Conservation (phyloP, 2,797 vertebrate species). For the Coluber constrictor region DNA sequence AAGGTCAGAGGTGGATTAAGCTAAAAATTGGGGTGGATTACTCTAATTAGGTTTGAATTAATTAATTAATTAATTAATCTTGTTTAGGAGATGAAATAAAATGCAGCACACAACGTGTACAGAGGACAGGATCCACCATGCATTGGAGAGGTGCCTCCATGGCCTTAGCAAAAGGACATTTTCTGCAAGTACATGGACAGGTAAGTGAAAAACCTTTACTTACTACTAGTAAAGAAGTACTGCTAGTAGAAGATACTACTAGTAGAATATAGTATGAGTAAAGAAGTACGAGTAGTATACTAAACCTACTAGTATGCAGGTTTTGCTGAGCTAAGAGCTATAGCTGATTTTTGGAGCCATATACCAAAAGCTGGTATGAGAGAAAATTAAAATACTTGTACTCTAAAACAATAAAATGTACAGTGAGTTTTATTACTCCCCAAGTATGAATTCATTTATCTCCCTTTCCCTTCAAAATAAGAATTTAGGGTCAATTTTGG, state of each 20-base stretch:
- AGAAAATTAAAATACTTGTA: neutral
- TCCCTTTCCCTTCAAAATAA: neutral
- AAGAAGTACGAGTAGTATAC: neutral
- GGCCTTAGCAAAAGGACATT: conserved; percentile 78
- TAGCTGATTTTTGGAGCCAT: neutral
- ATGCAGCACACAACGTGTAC: conserved; percentile 98
- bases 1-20: neutral
- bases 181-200: conserved; percentile 82
- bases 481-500: neutral
- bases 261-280: neutral
- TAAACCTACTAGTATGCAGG: neutral
- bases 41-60: neutral
- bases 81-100: conserved; percentile 72
- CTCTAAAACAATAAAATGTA: neutral
- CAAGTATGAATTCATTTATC: neutral
- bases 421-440: neutral
- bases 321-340: neutral
- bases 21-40: neutral
- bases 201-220: conserved; percentile 67
- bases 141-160: conserved; percentile 88
- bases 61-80: neutral
- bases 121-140: conserved; percentile 96
- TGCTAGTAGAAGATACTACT: neutral
- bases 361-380: neutral
- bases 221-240: neutral